A percentile compares a stretch with the other conserved stretches of the same genome.
Conservation (phyloP, 2,113 vertebrate species). For the Xenopus tropicalis region DNA sequence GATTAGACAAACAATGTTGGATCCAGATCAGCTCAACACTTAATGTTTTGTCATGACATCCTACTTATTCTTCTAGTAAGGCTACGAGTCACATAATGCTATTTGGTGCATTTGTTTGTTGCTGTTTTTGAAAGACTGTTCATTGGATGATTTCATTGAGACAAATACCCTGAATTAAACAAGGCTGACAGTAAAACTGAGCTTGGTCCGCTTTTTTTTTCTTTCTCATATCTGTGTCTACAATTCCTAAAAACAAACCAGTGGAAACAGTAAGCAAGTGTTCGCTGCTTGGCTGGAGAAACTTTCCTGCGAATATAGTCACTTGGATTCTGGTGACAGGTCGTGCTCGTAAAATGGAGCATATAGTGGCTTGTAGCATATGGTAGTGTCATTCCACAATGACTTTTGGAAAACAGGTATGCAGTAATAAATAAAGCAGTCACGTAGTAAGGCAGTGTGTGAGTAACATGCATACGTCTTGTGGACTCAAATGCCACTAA, state of each 20-base stretch:
- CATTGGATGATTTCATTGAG: slow-evolving; percentile 49
- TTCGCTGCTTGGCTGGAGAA: slow-evolving; percentile 52
- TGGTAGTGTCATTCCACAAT: slow-evolving; percentile 63
- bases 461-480: slow-evolving; percentile 82
- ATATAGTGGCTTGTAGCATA: slow-evolving; percentile 50
- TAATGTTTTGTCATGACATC: slow-evolving; percentile 53
- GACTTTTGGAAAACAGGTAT: slow-evolving; percentile 66
- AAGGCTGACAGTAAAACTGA: slow-evolving; percentile 51
- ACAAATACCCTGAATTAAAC: slow-evolving; percentile 53
- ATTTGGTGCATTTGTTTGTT: slow-evolving; percentile 57
- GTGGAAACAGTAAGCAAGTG: slow-evolving; percentile 54
- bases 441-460: slow-evolving; percentile 87
- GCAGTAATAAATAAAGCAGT: slow-evolving; percentile 89
- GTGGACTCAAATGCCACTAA: slow-evolving; percentile 71
- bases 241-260: slow-evolving; percentile 55
- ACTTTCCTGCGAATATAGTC: slow-evolving; percentile 57
- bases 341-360: slow-evolving; percentile 62
- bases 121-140: slow-evolving; percentile 40
- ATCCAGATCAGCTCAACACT: slow-evolving; percentile 55
- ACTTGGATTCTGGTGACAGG: slow-evolving; percentile 52
- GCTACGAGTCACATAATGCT: slow-evolving; percentile 62
- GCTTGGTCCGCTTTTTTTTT: slow-evolving; percentile 42
- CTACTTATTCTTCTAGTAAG: slow-evolving; percentile 66
- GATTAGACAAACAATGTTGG: slow-evolving; percentile 55
- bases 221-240: slow-evolving; percentile 41